These are phyloP conservation scores for Chloropsis cyanopogon DNA, from an alignment of 2,113 vertebrate genomes.

Conservation along the genomic window DNA sequence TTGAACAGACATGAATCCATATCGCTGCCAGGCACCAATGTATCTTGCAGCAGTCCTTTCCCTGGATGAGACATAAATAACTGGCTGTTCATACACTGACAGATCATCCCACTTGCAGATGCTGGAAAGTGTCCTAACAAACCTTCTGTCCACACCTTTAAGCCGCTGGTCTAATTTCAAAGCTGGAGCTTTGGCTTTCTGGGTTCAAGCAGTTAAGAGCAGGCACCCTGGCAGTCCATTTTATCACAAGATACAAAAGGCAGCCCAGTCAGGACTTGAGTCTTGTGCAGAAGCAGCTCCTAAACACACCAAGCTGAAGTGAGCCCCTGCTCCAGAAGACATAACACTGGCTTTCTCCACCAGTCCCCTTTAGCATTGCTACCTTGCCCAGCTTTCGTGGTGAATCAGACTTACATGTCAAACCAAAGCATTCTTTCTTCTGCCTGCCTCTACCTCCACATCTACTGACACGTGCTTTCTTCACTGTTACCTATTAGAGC, in stretches of 20 bases:
- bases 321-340: neutral
- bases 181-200: neutral
- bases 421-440: neutral
- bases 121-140: neutral
- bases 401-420: neutral
- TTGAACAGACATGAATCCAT: accelerated
- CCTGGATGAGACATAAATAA: neutral
- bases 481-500: neutral
- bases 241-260: neutral
- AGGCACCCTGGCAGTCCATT: neutral
- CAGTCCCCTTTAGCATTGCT: accelerated
- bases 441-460: neutral
- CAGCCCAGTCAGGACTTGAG: neutral
- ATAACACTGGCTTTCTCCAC: neutral
- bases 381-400: neutral
- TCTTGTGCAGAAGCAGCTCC: neutral
- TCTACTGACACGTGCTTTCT: neutral
- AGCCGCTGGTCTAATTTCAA: neutral
- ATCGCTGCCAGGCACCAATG: neutral
- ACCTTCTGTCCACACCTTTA: neutral
- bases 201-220: neutral
- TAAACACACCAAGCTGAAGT: neutral
- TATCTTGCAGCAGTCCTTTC: neutral
- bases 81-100: neutral
- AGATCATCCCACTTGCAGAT: neutral